Conservation (phyloP, 2,113 vertebrate species). For the Herpetotheres cachinnans region DNA sequence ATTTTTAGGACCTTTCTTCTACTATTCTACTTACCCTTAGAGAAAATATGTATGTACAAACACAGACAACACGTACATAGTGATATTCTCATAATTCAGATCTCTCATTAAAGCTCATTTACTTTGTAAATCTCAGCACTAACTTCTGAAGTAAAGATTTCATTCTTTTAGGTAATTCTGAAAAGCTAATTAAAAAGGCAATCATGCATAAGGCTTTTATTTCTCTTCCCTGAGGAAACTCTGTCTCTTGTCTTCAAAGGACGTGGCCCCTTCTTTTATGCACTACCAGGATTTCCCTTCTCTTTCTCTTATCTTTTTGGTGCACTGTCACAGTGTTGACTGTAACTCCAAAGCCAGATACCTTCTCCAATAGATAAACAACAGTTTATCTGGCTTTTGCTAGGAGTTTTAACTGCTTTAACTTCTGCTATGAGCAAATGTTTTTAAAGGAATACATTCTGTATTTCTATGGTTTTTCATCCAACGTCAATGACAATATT, state of each 20-base stretch:
- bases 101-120: slow-evolving; percentile 29
- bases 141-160: slow-evolving; percentile 47
- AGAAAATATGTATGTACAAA: slow-evolving; percentile 14
- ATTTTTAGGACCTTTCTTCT: neutral
- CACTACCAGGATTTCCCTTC: slow-evolving; percentile 17
- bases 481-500: neutral
- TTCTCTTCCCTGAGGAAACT: slow-evolving; percentile 33
- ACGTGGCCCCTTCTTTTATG: neutral
- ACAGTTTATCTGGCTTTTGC: neutral
- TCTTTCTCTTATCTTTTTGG: neutral
- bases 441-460: neutral
- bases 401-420: neutral
- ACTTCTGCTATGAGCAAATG: neutral
- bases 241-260: slow-evolving; percentile 20
- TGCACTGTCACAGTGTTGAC: neutral
- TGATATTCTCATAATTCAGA: slow-evolving; percentile 3
- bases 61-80: neutral
- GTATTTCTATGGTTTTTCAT: neutral
- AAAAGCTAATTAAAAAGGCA: slow-evolving; percentile 59
- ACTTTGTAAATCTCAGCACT: neutral
- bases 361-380: neutral
- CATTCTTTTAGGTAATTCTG: slow-evolving; percentile 22
- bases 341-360: slow-evolving; percentile 3
- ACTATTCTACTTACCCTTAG: neutral
- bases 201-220: slow-evolving; percentile 7